These are phyloP conservation scores for Lordiphosa collinella DNA, from an alignment of 1,140 invertebrate species.

Conservation along the genomic window DNA sequence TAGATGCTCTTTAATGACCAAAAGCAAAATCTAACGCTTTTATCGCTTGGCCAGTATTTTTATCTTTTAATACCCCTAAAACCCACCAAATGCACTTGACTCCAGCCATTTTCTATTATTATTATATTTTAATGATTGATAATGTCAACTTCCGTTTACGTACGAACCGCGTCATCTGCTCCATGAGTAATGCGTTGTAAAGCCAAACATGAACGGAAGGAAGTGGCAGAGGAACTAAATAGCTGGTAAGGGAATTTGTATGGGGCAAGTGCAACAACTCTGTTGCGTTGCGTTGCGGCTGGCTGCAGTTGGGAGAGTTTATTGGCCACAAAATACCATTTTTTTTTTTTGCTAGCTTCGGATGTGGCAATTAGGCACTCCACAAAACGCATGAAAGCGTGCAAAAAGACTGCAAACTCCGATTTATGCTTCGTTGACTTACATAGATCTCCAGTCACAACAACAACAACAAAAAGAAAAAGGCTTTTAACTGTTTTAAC, in stretches of 20 bases:
- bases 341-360: constrained; percentile 10
- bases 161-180: constrained; percentile 53
- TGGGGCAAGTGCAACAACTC: constrained; percentile 39
- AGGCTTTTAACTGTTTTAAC: background rate
- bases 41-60: constrained; percentile 17
- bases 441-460: constrained; percentile 15
- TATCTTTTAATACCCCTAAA: background rate
- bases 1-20: constrained; percentile 13
- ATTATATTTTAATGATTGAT: constrained; percentile 40
- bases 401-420: constrained; percentile 19
- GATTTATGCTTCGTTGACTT: too few species aligned
- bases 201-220: constrained; percentile 47
- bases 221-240: constrained; percentile 40
- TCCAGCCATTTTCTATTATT: background rate
- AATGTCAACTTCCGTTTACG: constrained; percentile 57
- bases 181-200: constrained; percentile 40
- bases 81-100: constrained; percentile 1
- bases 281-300: constrained; percentile 41
- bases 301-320: constrained; percentile 55
- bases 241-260: constrained; percentile 5
- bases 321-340: constrained; percentile 63
- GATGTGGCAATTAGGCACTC: constrained; percentile 57
- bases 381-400: constrained; percentile 59
- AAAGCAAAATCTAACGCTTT: background rate
- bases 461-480: background rate